Evolutionary conservation across 2,113 vertebrate genomes (phyloP), one percentile per base, ranked within the genome.

Genomic region (Sinocyclocheilus anophthalmus): DNA sequence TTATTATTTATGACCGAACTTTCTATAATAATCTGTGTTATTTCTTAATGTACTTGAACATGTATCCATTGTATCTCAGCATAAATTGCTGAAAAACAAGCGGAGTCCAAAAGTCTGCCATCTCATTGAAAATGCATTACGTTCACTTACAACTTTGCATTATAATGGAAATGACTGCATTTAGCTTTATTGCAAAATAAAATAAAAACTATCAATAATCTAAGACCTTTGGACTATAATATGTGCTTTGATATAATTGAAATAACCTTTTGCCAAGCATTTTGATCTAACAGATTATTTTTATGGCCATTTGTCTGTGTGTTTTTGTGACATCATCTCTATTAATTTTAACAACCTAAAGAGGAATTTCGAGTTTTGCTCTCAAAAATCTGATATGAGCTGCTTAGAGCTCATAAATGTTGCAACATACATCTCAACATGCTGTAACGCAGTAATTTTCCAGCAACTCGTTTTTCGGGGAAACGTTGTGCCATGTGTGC

Each of bases 401-500:
- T 45, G 37, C 55, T 63, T 42, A 63, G 33, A n/a, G 57, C 37
- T 18, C 61, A 70, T 53, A 70, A 50, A 70, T 22, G 45, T 45
- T 24, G 39, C 45, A 83, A 67, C 81, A 53, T 26, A 70, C 65
- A 83, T 70, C 76, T 57, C 65, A 70, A 83, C 81, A 70, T 83
- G 45, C 65, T 50, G 65, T 65, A 83, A 70, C 18, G 12, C 48
- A 33, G 81, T 70, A 83, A 30, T 53, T 83, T 83, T 83, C 81
- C 42, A 70, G 45, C 63, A 70, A 50, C 65, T 37, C 1, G 1
- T 45, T 82, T 83, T 83, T 45, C 16, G 5, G 81, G 65, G 65
- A 63, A 55, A 83, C 55, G 48, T 70, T 83, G 81, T 83, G 81
- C 81, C 81, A 83, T 83, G 45, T 53, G 81, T 70, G 61, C 42